phyloP scores from a whole-genome alignment of 1,140 invertebrate genomes.

The Lepidurus apus region DNA sequence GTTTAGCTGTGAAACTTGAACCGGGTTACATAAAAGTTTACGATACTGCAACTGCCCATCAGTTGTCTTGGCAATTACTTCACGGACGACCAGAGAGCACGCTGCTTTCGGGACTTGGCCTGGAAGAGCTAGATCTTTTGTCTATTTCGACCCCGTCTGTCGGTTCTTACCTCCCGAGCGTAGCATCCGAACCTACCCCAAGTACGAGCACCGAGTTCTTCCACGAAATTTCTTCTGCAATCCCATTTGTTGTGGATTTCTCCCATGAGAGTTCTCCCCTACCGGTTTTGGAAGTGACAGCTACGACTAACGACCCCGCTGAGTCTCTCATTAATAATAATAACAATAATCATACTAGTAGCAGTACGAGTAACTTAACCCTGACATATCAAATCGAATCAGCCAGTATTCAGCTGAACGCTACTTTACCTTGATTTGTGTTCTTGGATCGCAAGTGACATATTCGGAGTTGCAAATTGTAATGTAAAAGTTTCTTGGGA shows the following conservation, averaged over 20 bases:
- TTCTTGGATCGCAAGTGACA: background rate
- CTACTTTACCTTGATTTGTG: background rate
- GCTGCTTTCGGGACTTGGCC: background rate
- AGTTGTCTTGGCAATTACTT: background rate
- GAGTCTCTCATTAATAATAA: background rate
- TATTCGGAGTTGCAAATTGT: background rate
- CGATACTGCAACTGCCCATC: background rate
- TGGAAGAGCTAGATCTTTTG: background rate
- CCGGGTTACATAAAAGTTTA: background rate
- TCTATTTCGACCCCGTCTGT: background rate
- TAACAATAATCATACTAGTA: background rate
- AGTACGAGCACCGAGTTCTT: background rate
- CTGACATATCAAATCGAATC: conserved; percentile 5
- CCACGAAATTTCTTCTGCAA: background rate
- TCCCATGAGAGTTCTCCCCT: background rate
- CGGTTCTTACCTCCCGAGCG: background rate
- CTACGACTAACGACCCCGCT: background rate
- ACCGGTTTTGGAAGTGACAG: background rate
- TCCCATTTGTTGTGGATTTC: background rate
- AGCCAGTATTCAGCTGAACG: background rate
- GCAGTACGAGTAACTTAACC: background rate
- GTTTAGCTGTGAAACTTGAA: background rate
- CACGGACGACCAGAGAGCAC: conserved; percentile 17
- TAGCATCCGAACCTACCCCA: background rate
- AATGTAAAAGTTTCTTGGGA: too few species aligned